phyloP scores from a whole-genome alignment of 2,113 vertebrate genomes.

The Cricetomys ansorgei region DNA sequence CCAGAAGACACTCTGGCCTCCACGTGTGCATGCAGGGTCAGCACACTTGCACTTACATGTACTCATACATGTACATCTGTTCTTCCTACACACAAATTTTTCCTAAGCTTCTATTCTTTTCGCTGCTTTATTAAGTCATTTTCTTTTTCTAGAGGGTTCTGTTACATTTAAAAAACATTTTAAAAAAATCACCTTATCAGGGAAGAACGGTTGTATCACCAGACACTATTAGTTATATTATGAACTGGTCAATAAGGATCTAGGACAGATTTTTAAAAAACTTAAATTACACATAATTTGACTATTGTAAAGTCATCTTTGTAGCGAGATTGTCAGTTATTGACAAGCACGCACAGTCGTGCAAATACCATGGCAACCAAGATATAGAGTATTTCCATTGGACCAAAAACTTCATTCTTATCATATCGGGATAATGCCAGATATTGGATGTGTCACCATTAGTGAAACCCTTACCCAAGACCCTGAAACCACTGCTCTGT shows the following conservation, averaged over 20 bases:
- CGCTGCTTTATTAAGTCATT: conserved; percentile 21
- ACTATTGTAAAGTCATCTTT: not conserved
- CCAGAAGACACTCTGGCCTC: not conserved
- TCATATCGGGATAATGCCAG: not conserved
- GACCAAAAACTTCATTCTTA: not conserved
- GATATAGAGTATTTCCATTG: not conserved
- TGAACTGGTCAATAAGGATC: not conserved
- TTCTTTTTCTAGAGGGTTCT: conserved; percentile 26
- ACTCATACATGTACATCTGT: not conserved
- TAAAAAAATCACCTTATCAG: not conserved
- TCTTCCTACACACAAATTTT: not conserved
- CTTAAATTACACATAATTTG: conserved; percentile 15
- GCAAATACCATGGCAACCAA: not conserved
- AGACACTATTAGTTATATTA: not conserved
- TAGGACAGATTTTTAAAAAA: not conserved
- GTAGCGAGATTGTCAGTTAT: not conserved
- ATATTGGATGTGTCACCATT: not conserved
- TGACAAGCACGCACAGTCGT: not conserved
- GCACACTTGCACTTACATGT: not conserved
- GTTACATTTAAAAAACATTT: not conserved
- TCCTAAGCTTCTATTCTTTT: not conserved
- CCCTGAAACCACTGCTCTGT: not conserved
- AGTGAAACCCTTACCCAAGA: not conserved
- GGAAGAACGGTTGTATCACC: not conserved
- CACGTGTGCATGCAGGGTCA: not conserved